Evolutionary conservation across 2,888 invertebrate species (phyloP), one percentile per base, ranked within the genome.

Genomic region (Loripinus fragilis): DNA sequence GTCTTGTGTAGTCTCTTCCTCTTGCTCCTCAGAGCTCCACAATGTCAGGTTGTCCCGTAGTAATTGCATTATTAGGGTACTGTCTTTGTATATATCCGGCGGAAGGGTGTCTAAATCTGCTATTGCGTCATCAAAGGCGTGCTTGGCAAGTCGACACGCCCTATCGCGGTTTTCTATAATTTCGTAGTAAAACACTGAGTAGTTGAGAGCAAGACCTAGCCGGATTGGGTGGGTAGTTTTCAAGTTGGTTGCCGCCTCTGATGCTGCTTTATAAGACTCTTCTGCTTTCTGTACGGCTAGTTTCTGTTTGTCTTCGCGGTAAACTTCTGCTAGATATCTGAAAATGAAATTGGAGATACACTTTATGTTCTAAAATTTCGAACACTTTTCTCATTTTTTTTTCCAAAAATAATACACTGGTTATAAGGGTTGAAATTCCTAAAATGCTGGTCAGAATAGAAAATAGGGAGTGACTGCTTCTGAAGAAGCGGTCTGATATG

Each of bases 151-250:
- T 95, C 98, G 98, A 95, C 99, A 99, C 95, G 99, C 99, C 95
- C 98, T 96, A 95, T 98, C 98, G 94, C 98, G 98, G 94, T 98
- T 97, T 96, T 98, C 98, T 95, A 98, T 97, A 95, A 99, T 99
- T 97, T 99, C 99, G 95, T 99, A 99, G 96, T 98, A 99, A 96
- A 99, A 99, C 94, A 99, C 99, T 94, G 99, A 99, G 96, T 98
- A 99, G 96, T 99, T 99, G 95, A 99, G 96, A 92, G 99, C 99
- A 94, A 99, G 96, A 94, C 99, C 99, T 95, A 99, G 97, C 94
- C 99, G 96, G 95, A 99, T 99, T 93, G 99, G 99, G 95, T 99
- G 98, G 94, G 99, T 99, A 91, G 99, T 97, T 95, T 97, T 97
- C 98, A 99, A 98, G 96, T 98, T 98, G 94, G 97, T 96, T 94